Percentiles rank a stretch among this genome's conserved stretches.
Conservation (phyloP, 2,888 invertebrate species). For the Caenorhabditis zanzibari region DNA sequence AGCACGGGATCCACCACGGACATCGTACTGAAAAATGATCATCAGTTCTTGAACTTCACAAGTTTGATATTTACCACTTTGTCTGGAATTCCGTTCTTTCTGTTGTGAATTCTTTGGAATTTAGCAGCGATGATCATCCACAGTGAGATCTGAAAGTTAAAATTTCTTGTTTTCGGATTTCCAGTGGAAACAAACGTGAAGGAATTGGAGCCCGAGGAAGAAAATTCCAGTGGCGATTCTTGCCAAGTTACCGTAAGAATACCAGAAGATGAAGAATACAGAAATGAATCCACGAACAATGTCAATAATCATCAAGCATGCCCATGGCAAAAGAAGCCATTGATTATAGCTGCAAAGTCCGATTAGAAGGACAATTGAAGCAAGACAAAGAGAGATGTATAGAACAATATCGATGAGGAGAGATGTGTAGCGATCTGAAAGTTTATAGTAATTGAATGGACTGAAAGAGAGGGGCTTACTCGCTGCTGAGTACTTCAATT, state of each 20-base stretch:
- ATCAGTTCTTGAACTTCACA: background rate
- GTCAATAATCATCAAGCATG: conserved; percentile 81
- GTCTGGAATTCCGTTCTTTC: conserved; percentile 74
- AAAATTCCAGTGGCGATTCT: conserved; percentile 83
- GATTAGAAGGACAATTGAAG: conserved; percentile 79
- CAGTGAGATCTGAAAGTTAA: conserved; percentile 80
- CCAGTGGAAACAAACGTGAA: conserved; percentile 83
- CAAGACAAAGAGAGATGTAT: conserved; percentile 79
- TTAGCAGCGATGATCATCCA: conserved; percentile 82
- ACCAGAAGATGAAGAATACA: conserved; percentile 82
- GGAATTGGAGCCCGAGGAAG: conserved; percentile 83
- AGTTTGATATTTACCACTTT: conserved; percentile 50
- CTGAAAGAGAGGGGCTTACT: conserved; percentile 64
- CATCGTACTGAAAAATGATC: conserved; percentile 59
- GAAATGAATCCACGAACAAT: conserved; percentile 83
- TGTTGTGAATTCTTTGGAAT: conserved; percentile 82
- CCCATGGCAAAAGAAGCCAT: conserved; percentile 82
- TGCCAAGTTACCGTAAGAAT: conserved; percentile 80
- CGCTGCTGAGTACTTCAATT: conserved; percentile 78
- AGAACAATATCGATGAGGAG: conserved; percentile 80
- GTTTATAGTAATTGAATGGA: background rate
- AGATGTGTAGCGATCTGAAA: conserved; percentile 77
- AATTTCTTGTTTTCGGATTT: background rate
- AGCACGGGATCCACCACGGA: conserved; percentile 62
- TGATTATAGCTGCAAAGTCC: conserved; percentile 79